Percentiles rank a stretch among this genome's conserved stretches.
phyloP scores from a whole-genome alignment of 2,113 vertebrate species.

The Protobothrops flavoviridis region DNA sequence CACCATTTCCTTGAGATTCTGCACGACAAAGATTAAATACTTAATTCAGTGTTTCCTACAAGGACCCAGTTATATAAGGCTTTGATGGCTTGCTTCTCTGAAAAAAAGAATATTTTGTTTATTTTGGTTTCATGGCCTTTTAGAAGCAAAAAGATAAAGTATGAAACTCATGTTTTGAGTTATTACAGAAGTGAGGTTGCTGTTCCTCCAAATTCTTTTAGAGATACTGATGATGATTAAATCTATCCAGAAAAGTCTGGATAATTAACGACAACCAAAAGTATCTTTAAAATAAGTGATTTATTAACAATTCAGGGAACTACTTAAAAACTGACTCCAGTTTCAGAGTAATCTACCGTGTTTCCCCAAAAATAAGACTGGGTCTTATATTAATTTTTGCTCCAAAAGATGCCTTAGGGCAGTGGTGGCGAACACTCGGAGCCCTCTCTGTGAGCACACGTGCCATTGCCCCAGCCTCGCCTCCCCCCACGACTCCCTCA shows the following conservation, averaged over 20 bases:
- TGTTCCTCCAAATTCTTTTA: background rate
- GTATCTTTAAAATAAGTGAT: background rate
- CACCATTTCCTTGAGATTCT: background rate
- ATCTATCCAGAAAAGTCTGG: accelerated
- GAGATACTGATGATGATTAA: background rate
- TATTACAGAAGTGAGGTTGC: background rate
- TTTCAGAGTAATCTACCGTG: background rate
- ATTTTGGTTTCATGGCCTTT: background rate
- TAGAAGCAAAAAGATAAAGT: background rate
- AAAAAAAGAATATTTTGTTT: background rate
- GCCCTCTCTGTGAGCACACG: no score
- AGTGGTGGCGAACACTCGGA: no score
- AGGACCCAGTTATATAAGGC: background rate
- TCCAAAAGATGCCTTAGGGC: no score
- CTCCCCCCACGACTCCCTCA: no score
- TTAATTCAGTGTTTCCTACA: background rate
- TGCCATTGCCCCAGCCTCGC: no score
- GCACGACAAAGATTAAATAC: background rate
- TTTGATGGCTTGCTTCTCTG: background rate
- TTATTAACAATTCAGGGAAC: background rate
- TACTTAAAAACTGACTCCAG: background rate
- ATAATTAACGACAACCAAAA: background rate
- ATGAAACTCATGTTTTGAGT: background rate
- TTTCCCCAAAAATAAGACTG: no score
- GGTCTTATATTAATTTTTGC: no score